These are phyloP conservation scores for Pygathrix nemaeus DNA, from an alignment of 2,113 vertebrate species.

Conservation along the genomic window DNA sequence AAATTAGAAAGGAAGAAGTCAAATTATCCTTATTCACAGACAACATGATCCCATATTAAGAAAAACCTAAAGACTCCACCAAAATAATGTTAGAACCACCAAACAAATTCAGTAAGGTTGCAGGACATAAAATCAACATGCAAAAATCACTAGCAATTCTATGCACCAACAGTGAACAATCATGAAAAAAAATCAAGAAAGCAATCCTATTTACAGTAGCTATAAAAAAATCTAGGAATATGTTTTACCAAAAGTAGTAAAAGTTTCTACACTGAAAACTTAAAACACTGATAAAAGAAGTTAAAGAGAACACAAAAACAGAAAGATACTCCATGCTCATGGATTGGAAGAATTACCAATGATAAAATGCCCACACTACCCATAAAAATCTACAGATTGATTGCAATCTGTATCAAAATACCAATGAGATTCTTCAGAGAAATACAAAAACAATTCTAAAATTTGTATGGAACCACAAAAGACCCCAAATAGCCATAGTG, in stretches of 20 bases:
- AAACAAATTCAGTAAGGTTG: neutral
- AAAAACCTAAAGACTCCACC: neutral
- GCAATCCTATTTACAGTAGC: neutral
- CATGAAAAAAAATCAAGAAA: neutral
- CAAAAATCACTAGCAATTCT: neutral
- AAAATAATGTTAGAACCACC: neutral
- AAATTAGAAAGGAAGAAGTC: neutral
- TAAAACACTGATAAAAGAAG: neutral
- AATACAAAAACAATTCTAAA: neutral
- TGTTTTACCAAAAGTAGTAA: neutral
- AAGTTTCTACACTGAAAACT: neutral
- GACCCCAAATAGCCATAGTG: neutral
- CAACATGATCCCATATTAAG: neutral
- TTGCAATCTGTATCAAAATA: neutral
- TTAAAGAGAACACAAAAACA: neutral
- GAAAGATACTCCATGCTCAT: neutral
- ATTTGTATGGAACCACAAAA: neutral
- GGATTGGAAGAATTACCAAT: neutral
- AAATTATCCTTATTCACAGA: neutral
- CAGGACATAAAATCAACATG: neutral
- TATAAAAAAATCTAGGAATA: neutral
- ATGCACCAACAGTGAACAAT: neutral
- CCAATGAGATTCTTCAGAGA: neutral
- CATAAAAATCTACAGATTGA: neutral
- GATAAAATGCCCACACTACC: neutral